Evolutionary conservation across 2,797 vertebrate genomes (phyloP).

Genomic region (Hydrocynus forskahlii): DNA sequence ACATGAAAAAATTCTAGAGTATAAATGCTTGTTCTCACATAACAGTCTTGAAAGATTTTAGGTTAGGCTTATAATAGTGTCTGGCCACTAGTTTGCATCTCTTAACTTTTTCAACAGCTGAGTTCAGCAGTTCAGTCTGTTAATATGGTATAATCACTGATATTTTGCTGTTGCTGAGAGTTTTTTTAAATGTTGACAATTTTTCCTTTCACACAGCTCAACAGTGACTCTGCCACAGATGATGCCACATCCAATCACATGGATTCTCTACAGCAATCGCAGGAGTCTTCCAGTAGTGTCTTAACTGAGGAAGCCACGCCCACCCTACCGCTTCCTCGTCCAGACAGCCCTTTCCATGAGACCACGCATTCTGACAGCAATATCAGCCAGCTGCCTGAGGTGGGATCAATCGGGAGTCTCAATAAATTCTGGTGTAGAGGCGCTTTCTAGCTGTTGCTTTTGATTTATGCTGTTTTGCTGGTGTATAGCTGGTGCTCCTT

Average conservation of each 20-base stretch:
- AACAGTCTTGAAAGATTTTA: neutral
- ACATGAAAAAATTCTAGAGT: neutral
- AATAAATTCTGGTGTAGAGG: conserved; percentile 89
- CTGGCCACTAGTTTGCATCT: conserved; percentile 11
- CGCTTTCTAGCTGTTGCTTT: conserved; percentile 72
- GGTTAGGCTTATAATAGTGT: neutral
- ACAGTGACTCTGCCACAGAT: conserved; percentile 87
- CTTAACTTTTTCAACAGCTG: neutral
- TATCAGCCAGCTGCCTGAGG: conserved; percentile 99
- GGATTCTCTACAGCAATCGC: conserved; percentile 89
- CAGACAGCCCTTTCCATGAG: conserved; percentile 89
- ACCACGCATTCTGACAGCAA: conserved; percentile 90
- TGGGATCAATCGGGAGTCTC: conserved; percentile 86
- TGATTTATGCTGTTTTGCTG: conserved; percentile 53
- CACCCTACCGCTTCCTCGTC: conserved; percentile 73
- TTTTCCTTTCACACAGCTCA: conserved; percentile 77
- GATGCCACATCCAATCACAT: conserved; percentile 87
- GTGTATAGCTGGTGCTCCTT: conserved; percentile 41
- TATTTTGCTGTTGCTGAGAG: neutral
- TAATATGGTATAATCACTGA: no score
- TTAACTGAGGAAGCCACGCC: conserved; percentile 85
- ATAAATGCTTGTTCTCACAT: conserved; percentile 6
- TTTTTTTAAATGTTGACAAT: neutral
- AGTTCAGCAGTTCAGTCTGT: neutral
- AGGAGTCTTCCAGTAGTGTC: conserved; percentile 88